These are phyloP conservation scores for Latrodectus elegans DNA, from an alignment of 2,888 invertebrate genomes.

Conservation along the genomic window DNA sequence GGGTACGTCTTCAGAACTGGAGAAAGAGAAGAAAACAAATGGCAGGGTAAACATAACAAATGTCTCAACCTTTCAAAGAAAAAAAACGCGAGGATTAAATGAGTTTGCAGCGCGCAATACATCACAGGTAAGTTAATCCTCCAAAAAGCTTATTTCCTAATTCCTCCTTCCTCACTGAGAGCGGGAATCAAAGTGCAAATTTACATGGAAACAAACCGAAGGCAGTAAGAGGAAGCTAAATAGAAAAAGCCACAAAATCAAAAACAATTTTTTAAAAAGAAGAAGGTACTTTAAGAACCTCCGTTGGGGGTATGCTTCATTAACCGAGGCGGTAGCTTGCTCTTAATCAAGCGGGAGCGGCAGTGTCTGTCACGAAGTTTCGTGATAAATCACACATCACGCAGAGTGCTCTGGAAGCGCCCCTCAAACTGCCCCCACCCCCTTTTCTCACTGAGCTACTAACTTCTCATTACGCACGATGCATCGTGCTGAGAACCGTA, in stretches of 20 bases:
- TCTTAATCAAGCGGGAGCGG: slow-evolving; percentile 69
- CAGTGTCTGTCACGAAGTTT: slow-evolving; percentile 58
- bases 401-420: slow-evolving; percentile 55
- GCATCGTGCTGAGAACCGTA: slow-evolving; percentile 66
- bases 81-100: neutral
- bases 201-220: neutral
- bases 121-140: neutral
- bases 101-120: neutral
- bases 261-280: slow-evolving; percentile 1
- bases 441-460: slow-evolving; percentile 19
- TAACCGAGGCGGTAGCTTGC: slow-evolving; percentile 61
- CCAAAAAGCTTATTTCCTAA: neutral
- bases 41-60: neutral
- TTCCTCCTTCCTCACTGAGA: neutral
- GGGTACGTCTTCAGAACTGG: too few relatives aligned
- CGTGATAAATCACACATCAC: slow-evolving; percentile 68
- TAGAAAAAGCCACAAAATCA: slow-evolving; percentile 3
- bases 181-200: neutral
- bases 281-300: slow-evolving; percentile 2
- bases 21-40: neutral
- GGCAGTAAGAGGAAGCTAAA: neutral
- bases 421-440: slow-evolving; percentile 17
- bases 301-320: slow-evolving; percentile 65
- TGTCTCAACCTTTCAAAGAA: neutral
- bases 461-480: slow-evolving; percentile 65